Evolutionary conservation across 2,888 invertebrate species (phyloP), one percentile per base, ranked within the genome.

Genomic region (Macaria liturata): DNA sequence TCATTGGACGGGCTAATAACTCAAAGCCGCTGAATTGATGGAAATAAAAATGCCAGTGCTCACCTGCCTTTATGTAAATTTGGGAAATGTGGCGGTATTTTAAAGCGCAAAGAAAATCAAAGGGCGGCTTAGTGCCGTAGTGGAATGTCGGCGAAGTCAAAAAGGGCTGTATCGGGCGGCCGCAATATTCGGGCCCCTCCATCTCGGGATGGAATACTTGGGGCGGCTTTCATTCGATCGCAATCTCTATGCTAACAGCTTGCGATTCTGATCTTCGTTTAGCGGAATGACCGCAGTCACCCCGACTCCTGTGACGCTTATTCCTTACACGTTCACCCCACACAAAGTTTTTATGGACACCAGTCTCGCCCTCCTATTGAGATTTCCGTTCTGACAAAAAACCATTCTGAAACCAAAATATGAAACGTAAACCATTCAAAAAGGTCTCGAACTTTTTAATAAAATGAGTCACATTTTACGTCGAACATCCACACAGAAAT

Each of bases 191-290:
- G 75, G 71, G 76, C 83, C 88, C 88, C 84, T 85, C 86, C 83
- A 87, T 86, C 84, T 83, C 71, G 80, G 86, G 88, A 89, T 88
- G 87, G 88, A 89, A 86, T 89, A 86, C 88, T 86, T 82, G 76
- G 83, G 83, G 81, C 81, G 85, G 87, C 86, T 85, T 86, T 85
- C 88, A 87, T 87, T 90, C 88, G 90, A 90, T 91, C 84, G 86
- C 91, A 90, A 91, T 91, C 90, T 91, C 91, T 91, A 91, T 91
- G 91, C 91, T 91, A 91, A 91, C 88, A 89, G 91, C 88, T 85
- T 86, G 86, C 89, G 91, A 91, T 91, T 91, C 88, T 87, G 91
- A 91, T 91, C 91, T 91, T 91, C 91, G 91, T 91, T 91, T 91
- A 91, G 89, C 91, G 88, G 77, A 91, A 91, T 91, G 91, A 91